Conservation (phyloP, 2,888 invertebrate species). For the Dryococelus australis region DNA sequence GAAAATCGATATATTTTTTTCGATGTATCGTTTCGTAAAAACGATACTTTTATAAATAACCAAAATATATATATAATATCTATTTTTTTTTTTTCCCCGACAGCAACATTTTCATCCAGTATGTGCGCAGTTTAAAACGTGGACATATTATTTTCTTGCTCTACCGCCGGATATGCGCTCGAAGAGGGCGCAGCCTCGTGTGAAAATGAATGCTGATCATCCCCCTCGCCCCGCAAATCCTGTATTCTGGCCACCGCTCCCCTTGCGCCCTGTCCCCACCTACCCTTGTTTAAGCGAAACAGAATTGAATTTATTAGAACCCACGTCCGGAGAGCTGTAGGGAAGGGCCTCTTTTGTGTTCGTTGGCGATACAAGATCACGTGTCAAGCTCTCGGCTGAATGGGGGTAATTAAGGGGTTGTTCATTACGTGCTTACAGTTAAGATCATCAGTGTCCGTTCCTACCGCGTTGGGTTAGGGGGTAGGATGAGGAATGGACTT, state of each 20-base stretch:
- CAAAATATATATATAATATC: too few species aligned
- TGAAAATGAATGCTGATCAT: conserved; percentile 3
- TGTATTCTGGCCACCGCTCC: background rate
- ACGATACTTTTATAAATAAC: too few species aligned
- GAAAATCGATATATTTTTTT: too few species aligned
- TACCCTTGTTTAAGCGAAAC: background rate
- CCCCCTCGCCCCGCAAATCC: background rate
- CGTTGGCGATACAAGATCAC: background rate
- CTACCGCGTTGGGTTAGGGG: background rate
- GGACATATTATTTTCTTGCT: conserved; percentile 3
- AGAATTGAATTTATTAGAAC: conserved; percentile 10
- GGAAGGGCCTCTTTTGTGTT: background rate
- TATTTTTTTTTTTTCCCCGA: too few species aligned
- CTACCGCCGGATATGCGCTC: background rate
- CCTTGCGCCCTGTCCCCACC: background rate
- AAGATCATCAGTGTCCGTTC: background rate
- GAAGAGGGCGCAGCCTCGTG: background rate
- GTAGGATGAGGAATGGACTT: background rate
- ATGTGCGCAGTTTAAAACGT: background rate
- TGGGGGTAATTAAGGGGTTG: conserved; percentile 9
- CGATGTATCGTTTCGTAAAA: too few species aligned
- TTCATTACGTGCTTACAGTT: background rate
- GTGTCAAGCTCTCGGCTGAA: conserved; percentile 9
- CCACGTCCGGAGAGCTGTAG: background rate
- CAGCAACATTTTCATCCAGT: too few species aligned